These are phyloP conservation scores for Chrysocyon brachyurus DNA, from an alignment of 2,797 vertebrate genomes.

Conservation along the genomic window DNA sequence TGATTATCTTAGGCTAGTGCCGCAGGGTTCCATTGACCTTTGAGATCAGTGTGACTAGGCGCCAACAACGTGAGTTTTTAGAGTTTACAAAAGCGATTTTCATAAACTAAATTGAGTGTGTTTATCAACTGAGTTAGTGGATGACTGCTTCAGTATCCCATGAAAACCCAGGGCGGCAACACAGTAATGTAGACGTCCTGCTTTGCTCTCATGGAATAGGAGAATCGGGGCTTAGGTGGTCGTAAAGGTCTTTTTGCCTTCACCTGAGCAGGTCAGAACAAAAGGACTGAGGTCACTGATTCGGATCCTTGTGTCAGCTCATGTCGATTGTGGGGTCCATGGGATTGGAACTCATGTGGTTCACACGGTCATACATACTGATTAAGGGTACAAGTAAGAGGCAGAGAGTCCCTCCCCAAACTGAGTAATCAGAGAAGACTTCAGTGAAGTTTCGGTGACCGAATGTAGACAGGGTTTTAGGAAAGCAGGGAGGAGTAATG, in stretches of 20 bases:
- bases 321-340: neutral
- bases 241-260: neutral
- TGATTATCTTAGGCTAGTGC: neutral
- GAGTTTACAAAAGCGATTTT: neutral
- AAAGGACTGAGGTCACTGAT: neutral
- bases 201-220: neutral
- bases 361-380: neutral
- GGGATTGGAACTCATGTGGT: neutral
- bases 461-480: neutral
- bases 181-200: fast-evolving
- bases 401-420: neutral
- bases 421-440: neutral
- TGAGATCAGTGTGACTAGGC: neutral
- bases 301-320: neutral
- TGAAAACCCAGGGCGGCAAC: neutral
- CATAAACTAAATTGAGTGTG: neutral
- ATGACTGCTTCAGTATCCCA: neutral
- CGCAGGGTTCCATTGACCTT: neutral
- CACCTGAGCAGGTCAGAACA: neutral
- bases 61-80: neutral
- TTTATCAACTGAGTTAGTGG: neutral
- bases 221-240: fast-evolving
- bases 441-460: neutral
- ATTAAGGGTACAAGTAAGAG: neutral
- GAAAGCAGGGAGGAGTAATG: neutral